Percentiles rank a stretch among this genome's conserved stretches.
These are phyloP conservation scores for Vanacampus margaritifer DNA, from an alignment of 2,113 vertebrate genomes.

Conservation along the genomic window DNA sequence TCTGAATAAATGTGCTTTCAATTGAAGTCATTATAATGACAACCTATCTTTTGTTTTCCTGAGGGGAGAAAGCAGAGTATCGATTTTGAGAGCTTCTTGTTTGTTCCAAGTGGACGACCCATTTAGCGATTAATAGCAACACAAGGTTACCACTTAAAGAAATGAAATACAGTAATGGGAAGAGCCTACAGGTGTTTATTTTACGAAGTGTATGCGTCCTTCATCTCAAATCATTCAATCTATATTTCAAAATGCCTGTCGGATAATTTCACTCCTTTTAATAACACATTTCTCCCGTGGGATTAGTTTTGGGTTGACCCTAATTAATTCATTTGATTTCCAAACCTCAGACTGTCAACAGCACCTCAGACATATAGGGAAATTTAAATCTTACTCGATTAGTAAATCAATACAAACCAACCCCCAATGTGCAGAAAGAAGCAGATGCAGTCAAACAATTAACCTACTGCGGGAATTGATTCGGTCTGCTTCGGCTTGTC, in stretches of 20 bases:
- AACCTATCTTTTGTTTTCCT: background rate
- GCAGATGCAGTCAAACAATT: conserved; percentile 63
- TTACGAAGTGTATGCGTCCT: conserved; percentile 31
- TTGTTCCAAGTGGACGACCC: background rate
- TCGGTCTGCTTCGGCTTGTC: conserved; percentile 56
- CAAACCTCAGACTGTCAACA: conserved; percentile 35
- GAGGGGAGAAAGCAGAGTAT: background rate
- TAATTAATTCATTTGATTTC: conserved; percentile 61
- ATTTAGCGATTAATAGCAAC: background rate
- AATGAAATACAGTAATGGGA: background rate
- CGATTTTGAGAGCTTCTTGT: background rate
- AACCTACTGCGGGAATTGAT: conserved; percentile 63
- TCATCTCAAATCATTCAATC: conserved; percentile 35
- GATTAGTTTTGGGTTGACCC: conserved; percentile 29
- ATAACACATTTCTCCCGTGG: conserved; percentile 25
- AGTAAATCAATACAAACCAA: conserved; percentile 59
- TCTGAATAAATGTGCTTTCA: background rate
- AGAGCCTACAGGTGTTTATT: background rate
- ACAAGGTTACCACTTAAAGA: background rate
- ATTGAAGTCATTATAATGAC: background rate
- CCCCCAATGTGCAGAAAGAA: conserved; percentile 40
- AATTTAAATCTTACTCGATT: conserved; percentile 57
- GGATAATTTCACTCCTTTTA: conserved; percentile 43
- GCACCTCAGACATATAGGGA: conserved; percentile 37
- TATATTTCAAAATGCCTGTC: conserved; percentile 24